Evolutionary conservation across 1,140 invertebrate species (phyloP).

Genomic region (Drosophila azteca): DNA sequence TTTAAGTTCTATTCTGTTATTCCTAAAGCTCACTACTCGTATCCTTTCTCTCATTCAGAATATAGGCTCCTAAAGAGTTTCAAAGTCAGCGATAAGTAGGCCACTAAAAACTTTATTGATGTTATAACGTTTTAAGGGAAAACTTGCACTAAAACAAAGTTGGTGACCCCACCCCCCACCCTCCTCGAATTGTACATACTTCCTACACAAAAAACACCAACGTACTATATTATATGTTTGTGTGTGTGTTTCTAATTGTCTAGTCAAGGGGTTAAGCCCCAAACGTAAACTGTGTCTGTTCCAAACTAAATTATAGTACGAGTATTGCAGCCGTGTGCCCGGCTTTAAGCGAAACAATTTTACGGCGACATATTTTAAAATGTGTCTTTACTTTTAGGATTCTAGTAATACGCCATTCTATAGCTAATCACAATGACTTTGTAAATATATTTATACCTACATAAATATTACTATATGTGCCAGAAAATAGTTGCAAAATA

Average conservation of each 20-base stretch:
- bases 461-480: slow-evolving; percentile 36
- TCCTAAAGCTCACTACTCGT: not conserved
- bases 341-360: slow-evolving; percentile 65
- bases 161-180: slow-evolving; percentile 6
- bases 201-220: not conserved
- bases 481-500: slow-evolving; percentile 46
- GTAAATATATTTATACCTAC: slow-evolving; percentile 51
- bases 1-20: not conserved
- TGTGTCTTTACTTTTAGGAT: no score
- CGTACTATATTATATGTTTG: slow-evolving; percentile 13
- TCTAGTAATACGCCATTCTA: slow-evolving; percentile 5
- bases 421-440: slow-evolving; percentile 38
- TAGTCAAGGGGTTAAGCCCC: slow-evolving; percentile 44
- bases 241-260: slow-evolving; percentile 49
- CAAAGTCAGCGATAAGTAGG: not conserved
- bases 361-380: not conserved
- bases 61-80: no score
- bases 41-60: no score
- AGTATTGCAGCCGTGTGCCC: slow-evolving; percentile 67
- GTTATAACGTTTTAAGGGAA: not conserved
- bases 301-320: slow-evolving; percentile 34
- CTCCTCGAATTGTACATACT: slow-evolving; percentile 22
- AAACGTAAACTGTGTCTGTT: slow-evolving; percentile 42
- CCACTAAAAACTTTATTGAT: slow-evolving; percentile 8
- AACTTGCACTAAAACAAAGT: slow-evolving; percentile 26